Percentiles rank a stretch among this genome's conserved stretches.
Evolutionary conservation across 2,113 vertebrate species (phyloP).

Genomic region (Ceyx margarethae): DNA sequence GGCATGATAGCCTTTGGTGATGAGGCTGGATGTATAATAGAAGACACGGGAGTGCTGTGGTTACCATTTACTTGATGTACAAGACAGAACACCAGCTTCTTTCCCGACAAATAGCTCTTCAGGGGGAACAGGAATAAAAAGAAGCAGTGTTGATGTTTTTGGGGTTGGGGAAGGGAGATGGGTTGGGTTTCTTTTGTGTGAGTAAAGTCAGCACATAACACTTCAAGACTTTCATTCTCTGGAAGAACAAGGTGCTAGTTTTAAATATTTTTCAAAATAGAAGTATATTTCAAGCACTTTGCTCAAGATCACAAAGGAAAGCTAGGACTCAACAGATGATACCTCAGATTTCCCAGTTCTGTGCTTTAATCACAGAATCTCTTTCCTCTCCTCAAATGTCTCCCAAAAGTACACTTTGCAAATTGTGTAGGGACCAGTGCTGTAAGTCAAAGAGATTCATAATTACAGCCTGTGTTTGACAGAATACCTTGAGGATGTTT

Average conservation of each 20-base stretch:
- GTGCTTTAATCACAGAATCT: background rate
- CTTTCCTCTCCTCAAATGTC: background rate
- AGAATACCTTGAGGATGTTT: background rate
- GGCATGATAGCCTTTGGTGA: background rate
- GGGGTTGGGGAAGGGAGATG: background rate
- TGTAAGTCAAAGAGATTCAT: background rate
- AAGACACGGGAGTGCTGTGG: background rate
- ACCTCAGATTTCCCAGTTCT: background rate
- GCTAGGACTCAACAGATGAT: background rate
- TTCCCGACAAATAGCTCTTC: background rate
- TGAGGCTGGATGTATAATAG: background rate
- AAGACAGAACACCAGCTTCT: background rate
- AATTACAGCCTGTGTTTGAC: background rate
- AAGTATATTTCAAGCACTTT: background rate
- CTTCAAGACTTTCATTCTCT: background rate
- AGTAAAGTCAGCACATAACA: background rate
- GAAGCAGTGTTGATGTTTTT: background rate
- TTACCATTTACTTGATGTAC: background rate
- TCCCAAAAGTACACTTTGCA: background rate
- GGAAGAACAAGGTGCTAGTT: background rate
- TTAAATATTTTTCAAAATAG: background rate
- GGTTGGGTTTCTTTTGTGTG: rapidly evolving
- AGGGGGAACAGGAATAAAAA: background rate
- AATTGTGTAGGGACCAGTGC: background rate
- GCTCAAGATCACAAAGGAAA: background rate